Conservation (phyloP, 2,888 invertebrate genomes). For the Lithophane semibrunnea region DNA sequence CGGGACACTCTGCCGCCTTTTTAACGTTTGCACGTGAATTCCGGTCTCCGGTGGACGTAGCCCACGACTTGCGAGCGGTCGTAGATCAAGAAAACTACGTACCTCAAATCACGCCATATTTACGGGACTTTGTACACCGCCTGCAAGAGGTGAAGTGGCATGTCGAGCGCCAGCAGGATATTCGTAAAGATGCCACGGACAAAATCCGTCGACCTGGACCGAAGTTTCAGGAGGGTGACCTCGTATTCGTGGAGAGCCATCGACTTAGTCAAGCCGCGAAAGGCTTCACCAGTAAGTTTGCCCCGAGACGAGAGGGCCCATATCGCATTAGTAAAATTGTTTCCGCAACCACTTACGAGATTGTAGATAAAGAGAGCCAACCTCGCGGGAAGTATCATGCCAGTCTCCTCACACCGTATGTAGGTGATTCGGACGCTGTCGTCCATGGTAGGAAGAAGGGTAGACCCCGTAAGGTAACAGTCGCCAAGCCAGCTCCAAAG, state of each 20-base stretch:
- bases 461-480: no score
- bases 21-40: slow-evolving; percentile 9
- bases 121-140: background rate
- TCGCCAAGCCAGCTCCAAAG: no score
- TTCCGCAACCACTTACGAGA: no score
- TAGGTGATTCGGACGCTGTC: no score
- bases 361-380: no score
- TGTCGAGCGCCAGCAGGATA: slow-evolving; percentile 12
- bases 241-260: slow-evolving; percentile 1
- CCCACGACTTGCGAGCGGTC: background rate
- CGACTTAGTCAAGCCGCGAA: background rate
- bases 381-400: no score
- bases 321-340: background rate
- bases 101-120: slow-evolving; percentile 8
- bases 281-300: background rate
- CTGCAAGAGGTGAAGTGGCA: slow-evolving; percentile 1
- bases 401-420: no score
- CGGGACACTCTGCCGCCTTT: background rate
- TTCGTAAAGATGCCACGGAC: background rate
- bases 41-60: slow-evolving; percentile 9
- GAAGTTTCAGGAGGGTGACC: slow-evolving; percentile 1
- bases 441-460: no score
- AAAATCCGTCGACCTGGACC: no score
- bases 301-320: background rate
- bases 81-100: slow-evolving; percentile 5